Evolutionary conservation across 2,113 vertebrate genomes (phyloP).

Genomic region (Anarrhichthys ocellatus): DNA sequence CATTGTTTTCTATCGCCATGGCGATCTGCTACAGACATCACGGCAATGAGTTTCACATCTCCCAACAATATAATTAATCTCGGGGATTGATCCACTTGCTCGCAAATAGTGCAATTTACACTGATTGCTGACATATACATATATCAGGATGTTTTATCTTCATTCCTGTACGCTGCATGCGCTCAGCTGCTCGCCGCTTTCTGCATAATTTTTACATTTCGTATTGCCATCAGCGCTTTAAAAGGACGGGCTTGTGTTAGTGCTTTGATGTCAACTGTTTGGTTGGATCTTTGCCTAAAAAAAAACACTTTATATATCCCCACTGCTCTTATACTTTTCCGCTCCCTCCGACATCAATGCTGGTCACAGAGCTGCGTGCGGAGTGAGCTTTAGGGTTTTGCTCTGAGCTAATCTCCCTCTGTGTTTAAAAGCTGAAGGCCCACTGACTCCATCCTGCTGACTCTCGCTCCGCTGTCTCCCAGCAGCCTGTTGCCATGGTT

Average conservation of each 20-base stretch:
- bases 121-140: conserved; percentile 41
- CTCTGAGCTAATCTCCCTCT: conserved; percentile 74
- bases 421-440: conserved; percentile 77
- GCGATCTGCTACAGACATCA: conserved; percentile 56
- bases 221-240: conserved; percentile 34
- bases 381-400: conserved; percentile 60
- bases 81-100: conserved; percentile 41
- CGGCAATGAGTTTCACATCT: conserved; percentile 56
- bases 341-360: conserved; percentile 62
- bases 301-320: conserved; percentile 59
- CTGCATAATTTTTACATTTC: conserved; percentile 61
- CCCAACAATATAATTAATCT: conserved; percentile 55
- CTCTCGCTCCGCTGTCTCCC: conserved; percentile 72
- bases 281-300: conserved; percentile 49
- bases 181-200: conserved; percentile 27
- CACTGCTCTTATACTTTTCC: conserved; percentile 33
- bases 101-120: conserved; percentile 51
- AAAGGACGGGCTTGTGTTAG: conserved; percentile 39
- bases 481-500: conserved; percentile 82
- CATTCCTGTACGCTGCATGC: conserved; percentile 30
- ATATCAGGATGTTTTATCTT: conserved; percentile 53
- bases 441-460: conserved; percentile 74
- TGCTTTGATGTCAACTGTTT: conserved; percentile 66
- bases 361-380: conserved; percentile 49
- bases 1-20: conserved; percentile 69